Conservation (phyloP, 2,888 invertebrate genomes). For the Trissonchulus sp. region DNA sequence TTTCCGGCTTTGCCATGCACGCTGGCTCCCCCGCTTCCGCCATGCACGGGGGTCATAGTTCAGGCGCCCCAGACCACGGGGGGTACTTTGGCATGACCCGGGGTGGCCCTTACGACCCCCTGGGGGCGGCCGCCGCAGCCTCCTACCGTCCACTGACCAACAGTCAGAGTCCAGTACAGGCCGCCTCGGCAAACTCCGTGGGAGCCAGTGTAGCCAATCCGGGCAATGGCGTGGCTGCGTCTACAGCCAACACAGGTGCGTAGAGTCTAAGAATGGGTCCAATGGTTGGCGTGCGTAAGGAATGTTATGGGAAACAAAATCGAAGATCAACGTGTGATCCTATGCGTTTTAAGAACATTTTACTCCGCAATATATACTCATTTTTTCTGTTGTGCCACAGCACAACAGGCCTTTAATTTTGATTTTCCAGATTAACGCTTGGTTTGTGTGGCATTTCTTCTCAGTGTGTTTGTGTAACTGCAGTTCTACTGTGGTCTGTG, state of each 20-base stretch:
- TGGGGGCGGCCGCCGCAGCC: not conserved
- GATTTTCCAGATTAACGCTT: too few species aligned
- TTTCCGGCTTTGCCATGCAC: not conserved
- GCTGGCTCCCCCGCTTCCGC: not conserved
- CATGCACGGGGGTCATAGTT: not conserved
- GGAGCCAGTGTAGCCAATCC: not conserved
- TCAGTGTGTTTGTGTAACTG: too few species aligned
- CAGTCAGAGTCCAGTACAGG: not conserved
- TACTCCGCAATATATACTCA: too few species aligned
- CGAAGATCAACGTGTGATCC: too few species aligned
- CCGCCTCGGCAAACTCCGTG: not conserved
- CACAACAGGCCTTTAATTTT: too few species aligned
- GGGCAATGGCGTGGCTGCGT: not conserved
- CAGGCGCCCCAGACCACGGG: not conserved
- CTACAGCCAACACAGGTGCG: not conserved
- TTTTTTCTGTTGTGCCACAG: too few species aligned
- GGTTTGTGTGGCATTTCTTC: too few species aligned
- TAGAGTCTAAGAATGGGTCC: too few species aligned
- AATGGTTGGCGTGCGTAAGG: too few species aligned
- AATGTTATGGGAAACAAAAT: too few species aligned
- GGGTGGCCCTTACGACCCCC: not conserved
- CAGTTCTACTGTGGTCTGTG: too few species aligned
- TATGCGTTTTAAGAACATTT: too few species aligned
- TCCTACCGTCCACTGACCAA: not conserved
- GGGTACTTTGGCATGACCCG: not conserved